Evolutionary conservation across 2,888 invertebrate genomes (phyloP), one percentile per base, ranked within the genome.

Genomic region (Polydrusus pterygomalis): DNA sequence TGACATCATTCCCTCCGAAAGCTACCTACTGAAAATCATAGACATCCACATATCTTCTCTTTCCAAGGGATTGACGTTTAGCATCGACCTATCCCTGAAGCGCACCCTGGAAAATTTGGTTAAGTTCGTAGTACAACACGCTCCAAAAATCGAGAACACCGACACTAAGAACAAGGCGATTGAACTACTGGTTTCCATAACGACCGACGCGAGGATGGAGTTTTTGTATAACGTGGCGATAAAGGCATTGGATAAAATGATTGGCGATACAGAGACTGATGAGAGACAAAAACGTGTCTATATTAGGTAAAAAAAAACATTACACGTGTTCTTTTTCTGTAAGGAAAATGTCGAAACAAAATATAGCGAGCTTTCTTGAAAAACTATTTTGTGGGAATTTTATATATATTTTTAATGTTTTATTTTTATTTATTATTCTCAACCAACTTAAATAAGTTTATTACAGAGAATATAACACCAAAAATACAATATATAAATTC

Each of bases 1-100:
- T 78, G 95, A 96, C 84, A 92, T 95, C 45, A 93, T 96, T 79
- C 96, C 96, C 13, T 93, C 94, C 0, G 96, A 96, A 85, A 95
- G 93, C 82, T 95, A 94, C 80, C 91, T 96, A 2, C 89, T 95
- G n/a, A 92, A 92, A 69, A 91, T 96, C 6, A 91, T 95, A 43
- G 91, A 90, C 78, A 90, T 91, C 30, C 93, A 94, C 83, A 89
- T 93, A 70, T 90, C 90, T 54, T 91, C 91, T 0, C 86, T 94
- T 13, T 93, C 93, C 10, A 89, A 91, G 81, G 89, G 90, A 81
- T 87, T 89, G 54, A 87, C 88, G 0, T 92, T 91, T 82, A 90
- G 89, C 13, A 89, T 91, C 62, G 92, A 92, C 84, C 88, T 91
- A 10, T 92, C 93, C 0, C 85, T 94, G 80, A 92, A 92, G 82